These are phyloP conservation scores for Drosophila flavopinicola DNA, from an alignment of 2,888 invertebrate species.

Conservation along the genomic window DNA sequence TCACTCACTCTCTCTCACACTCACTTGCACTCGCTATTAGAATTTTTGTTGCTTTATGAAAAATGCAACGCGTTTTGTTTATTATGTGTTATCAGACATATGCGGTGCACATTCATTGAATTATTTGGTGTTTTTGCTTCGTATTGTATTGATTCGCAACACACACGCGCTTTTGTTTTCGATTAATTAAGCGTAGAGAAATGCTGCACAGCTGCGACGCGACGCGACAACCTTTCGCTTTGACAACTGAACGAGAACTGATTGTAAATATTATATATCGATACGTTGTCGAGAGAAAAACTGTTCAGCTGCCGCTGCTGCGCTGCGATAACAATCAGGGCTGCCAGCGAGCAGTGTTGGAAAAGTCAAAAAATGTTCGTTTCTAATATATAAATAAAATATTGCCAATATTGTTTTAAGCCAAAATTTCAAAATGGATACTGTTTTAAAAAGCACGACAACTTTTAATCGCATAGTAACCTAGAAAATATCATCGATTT, in stretches of 20 bases:
- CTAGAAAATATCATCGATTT: background rate
- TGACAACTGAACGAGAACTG: conserved; percentile 58
- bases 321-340: conserved; percentile 30
- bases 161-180: conserved; percentile 55
- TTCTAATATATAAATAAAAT: conserved; percentile 1
- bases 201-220: conserved; percentile 9
- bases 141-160: conserved; percentile 51
- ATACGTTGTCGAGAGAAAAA: conserved; percentile 16
- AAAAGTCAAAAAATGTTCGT: background rate
- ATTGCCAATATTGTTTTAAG: background rate
- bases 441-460: background rate
- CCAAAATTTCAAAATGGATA: conserved; percentile 25
- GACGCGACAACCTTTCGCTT: conserved; percentile 29
- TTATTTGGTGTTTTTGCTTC: conserved; percentile 31
- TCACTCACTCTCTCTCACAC: conserved; percentile 35
- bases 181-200: conserved; percentile 48
- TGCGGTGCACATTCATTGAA: conserved; percentile 17
- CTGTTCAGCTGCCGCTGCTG: conserved; percentile 20
- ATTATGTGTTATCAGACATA: conserved; percentile 47
- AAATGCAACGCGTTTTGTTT: conserved; percentile 18
- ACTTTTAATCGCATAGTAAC: background rate
- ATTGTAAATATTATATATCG: conserved; percentile 38
- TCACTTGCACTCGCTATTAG: conserved; percentile 50
- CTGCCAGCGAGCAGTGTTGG: conserved; percentile 22
- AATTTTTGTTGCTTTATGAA: conserved; percentile 35